Percentiles rank a stretch among this genome's conserved stretches.
phyloP scores from a whole-genome alignment of 2,888 invertebrate genomes.

The Metopia argyrocephala region DNA sequence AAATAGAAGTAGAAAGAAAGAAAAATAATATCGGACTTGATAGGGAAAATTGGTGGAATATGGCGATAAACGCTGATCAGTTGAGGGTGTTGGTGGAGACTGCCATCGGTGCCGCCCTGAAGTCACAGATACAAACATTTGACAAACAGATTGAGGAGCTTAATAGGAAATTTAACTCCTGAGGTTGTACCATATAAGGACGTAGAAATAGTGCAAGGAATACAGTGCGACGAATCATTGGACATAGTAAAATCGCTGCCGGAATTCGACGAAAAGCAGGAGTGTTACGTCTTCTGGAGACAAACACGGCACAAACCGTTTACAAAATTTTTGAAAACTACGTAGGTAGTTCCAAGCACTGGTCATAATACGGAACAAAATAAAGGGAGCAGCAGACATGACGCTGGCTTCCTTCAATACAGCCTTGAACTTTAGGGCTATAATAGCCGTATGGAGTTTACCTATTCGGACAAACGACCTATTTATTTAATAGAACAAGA shows the following conservation, averaged over 20 bases:
- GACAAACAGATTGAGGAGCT: conserved; percentile 10
- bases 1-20: conserved; percentile 1
- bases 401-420: conserved; percentile 11
- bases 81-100: not conserved
- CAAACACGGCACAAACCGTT: conserved; percentile 35
- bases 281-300: conserved; percentile 37
- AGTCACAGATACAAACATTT: not conserved
- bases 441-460: conserved; percentile 16
- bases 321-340: conserved; percentile 24
- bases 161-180: conserved; percentile 5
- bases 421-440: conserved; percentile 12
- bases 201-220: conserved; percentile 4
- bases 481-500: conserved; percentile 37
- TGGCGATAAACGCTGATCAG: too few relatives aligned
- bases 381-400: not conserved
- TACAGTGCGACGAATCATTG: conserved; percentile 12
- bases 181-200: conserved; percentile 6
- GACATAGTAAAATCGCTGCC: conserved; percentile 30
- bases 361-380: not conserved
- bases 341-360: conserved; percentile 38
- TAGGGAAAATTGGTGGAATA: conserved; percentile 13
- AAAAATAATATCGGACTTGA: not conserved
- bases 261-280: conserved; percentile 19
- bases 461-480: conserved; percentile 7
- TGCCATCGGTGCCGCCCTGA: conserved; percentile 1